These are phyloP conservation scores for Ochropacha duplaris DNA, from an alignment of 2,888 invertebrate species.

Conservation along the genomic window DNA sequence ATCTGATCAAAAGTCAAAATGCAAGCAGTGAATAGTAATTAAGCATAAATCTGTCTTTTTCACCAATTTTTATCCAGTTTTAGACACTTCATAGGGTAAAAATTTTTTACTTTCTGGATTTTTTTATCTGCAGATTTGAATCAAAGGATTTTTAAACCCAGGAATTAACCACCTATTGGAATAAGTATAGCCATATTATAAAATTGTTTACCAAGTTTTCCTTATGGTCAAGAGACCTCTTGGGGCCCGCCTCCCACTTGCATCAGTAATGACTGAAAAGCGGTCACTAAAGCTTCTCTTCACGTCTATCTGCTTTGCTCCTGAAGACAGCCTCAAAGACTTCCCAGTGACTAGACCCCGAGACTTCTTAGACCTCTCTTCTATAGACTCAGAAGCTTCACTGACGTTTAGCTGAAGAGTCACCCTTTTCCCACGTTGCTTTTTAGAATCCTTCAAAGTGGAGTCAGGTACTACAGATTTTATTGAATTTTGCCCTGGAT, in stretches of 20 bases:
- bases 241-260: conserved; percentile 54
- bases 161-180: no score
- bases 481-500: conserved; percentile 46
- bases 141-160: no score
- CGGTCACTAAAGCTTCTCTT: conserved; percentile 78
- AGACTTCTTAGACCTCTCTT: conserved; percentile 45
- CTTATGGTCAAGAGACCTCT: conserved; percentile 70
- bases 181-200: background rate
- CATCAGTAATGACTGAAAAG: conserved; percentile 69
- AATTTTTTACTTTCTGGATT: no score
- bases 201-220: conserved; percentile 73
- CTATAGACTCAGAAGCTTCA: conserved; percentile 37
- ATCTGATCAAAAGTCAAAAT: no score
- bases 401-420: conserved; percentile 40
- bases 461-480: conserved; percentile 55
- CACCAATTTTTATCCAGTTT: no score
- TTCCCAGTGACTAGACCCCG: conserved; percentile 54
- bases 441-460: conserved; percentile 36
- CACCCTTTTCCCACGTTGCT: conserved; percentile 47
- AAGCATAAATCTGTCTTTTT: no score
- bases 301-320: conserved; percentile 62
- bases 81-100: no score
- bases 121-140: no score
- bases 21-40: no score
- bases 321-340: conserved; percentile 60